Evolutionary conservation across 2,797 vertebrate genomes (phyloP), one percentile per base, ranked within the genome.

Genomic region (Aphelocoma californica): DNA sequence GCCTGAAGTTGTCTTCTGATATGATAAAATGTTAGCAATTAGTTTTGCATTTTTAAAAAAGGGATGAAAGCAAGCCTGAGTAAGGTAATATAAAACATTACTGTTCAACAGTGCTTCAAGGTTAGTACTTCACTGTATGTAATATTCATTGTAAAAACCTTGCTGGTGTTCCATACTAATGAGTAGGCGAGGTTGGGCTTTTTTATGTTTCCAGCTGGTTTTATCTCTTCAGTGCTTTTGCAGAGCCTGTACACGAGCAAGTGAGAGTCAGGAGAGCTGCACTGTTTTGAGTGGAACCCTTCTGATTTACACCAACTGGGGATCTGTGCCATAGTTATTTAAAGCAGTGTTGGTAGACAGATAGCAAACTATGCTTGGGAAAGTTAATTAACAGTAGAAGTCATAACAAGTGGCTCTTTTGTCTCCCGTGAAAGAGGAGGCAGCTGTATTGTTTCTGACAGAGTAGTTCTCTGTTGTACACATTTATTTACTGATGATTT

Each of bases 361-460:
- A 58, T 69, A 97, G 60, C 32, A 92, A 92, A 56, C 83, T 88
- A 17, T 70, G 84, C 77, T 78, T 91, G 50, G 81, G 81, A 77
- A 97, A 97, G 93, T 95, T 96, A 96, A 96, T 97, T 95, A 96
- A 93, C 53, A 81, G 60, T 51, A 83, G 80, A 85, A 96, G 61
- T 95, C 72, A 60, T 78, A 89, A 67, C 69, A 90, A 92, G 90
- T 84, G 85, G 38, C 69, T 96, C 92, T 92, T 96, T 94, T 94
- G 77, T 87, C 66, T 91, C 77, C 67, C 19, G 2, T 84, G 93
- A 85, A 96, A 93, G 95, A 78, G 62, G 66, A 94, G 62, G 79
- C 90, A 96, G 87, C 78, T 95, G 88, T 74, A 94, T 94, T 95
- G 93, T 95, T 94, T 90, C 86, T 95, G 93, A 88, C 93, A 91